A percentile compares a stretch with the other conserved stretches of the same genome.
phyloP scores from a whole-genome alignment of 1,140 invertebrate genomes.

The Dinoponera quadriceps region DNA sequence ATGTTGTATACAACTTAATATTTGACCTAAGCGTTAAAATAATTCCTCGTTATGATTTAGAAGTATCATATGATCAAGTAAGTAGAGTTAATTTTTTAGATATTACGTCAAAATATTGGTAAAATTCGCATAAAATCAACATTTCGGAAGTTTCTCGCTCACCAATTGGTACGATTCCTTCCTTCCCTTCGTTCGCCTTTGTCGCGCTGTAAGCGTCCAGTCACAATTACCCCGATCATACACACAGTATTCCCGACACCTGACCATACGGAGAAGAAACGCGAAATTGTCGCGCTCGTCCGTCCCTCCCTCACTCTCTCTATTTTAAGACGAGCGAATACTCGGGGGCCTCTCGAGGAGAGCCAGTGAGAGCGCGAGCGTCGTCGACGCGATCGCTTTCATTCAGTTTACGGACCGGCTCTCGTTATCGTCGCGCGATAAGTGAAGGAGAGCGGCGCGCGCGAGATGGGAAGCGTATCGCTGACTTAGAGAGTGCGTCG shows the following conservation, averaged over 20 bases:
- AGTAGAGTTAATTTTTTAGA: too few relatives aligned
- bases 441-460: neutral
- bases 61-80: too few relatives aligned
- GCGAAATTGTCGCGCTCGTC: neutral
- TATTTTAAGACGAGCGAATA: constrained; percentile 49
- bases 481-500: neutral
- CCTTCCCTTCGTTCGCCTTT: too few relatives aligned
- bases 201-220: too few relatives aligned
- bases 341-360: neutral
- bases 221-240: neutral
- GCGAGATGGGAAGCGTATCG: neutral
- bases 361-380: neutral
- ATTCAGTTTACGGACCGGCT: constrained; percentile 24
- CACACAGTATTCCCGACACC: neutral
- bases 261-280: neutral
- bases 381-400: constrained; percentile 44
- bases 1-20: too few relatives aligned
- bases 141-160: too few relatives aligned
- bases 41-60: too few relatives aligned
- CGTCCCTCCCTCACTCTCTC: constrained; percentile 43
- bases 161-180: too few relatives aligned
- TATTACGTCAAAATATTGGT: too few relatives aligned
- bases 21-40: too few relatives aligned
- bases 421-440: constrained; percentile 34
- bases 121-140: too few relatives aligned